A percentile compares a stretch with the other conserved stretches of the same genome.
Conservation (phyloP, 2,113 vertebrate genomes). For the Kryptolebias marmoratus region DNA sequence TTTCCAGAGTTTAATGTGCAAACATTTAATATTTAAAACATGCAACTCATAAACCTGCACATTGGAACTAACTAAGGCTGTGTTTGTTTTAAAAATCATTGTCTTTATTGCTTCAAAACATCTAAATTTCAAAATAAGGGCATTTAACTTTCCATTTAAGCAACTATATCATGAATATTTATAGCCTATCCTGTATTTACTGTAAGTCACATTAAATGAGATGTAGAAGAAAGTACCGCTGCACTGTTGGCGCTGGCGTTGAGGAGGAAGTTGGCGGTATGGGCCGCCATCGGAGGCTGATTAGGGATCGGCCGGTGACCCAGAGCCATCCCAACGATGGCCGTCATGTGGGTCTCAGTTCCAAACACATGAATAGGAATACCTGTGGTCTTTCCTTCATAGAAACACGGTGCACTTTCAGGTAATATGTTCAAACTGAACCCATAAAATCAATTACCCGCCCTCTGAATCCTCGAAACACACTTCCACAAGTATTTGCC, state of each 20-base stretch:
- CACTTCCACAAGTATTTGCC: background rate
- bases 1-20: too few species aligned
- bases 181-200: background rate
- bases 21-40: too few species aligned
- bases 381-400: conserved; percentile 93
- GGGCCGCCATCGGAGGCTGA: conserved; percentile 89
- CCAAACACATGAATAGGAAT: conserved; percentile 98
- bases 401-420: background rate
- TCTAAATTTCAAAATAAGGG: too few species aligned
- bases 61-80: too few species aligned
- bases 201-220: too few species aligned
- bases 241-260: conserved; percentile 89
- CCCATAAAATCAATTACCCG: background rate
- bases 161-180: too few species aligned
- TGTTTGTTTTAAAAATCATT: too few species aligned
- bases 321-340: conserved; percentile 96
- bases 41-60: too few species aligned
- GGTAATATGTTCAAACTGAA: background rate
- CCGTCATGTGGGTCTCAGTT: conserved; percentile 98
- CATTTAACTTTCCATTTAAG: too few species aligned
- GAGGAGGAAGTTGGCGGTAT: conserved; percentile 97
- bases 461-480: background rate
- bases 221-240: conserved; percentile 73
- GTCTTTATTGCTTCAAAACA: too few species aligned
- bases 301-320: conserved; percentile 94